A percentile compares a stretch with the other conserved stretches of the same genome.
Evolutionary conservation across 92 coral and sea anemone genomes (phyloP).

Genomic region (Montipora capitata): DNA sequence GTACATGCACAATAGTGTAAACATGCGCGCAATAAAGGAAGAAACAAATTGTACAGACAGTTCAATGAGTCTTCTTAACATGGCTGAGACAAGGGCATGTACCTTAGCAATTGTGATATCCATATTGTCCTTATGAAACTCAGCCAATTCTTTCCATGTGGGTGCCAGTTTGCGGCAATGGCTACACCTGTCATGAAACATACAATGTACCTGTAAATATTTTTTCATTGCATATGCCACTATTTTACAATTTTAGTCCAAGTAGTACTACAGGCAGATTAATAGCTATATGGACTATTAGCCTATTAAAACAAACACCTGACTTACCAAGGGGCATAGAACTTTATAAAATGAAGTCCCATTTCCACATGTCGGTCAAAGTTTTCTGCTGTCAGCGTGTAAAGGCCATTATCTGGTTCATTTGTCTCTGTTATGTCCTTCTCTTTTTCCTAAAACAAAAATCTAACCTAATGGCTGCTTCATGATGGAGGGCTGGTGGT

Average conservation of each 20-base stretch:
- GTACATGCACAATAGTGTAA: too few relatives aligned
- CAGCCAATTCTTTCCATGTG: constrained; percentile 90
- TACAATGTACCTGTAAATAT: too few relatives aligned
- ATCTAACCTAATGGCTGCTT: too few relatives aligned
- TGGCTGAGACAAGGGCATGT: not conserved
- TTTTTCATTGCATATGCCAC: too few relatives aligned
- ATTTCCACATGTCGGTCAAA: constrained; percentile 86
- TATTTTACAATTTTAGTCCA: too few relatives aligned
- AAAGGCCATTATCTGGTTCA: constrained; percentile 80
- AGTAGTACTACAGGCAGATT: too few relatives aligned
- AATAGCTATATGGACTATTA: too few relatives aligned
- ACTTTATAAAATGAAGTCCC: constrained; percentile 96
- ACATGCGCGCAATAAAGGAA: too few relatives aligned
- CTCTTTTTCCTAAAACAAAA: constrained; percentile 35
- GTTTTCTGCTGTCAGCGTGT: constrained; percentile 82
- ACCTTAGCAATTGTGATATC: constrained; percentile 96
- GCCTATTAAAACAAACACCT: too few relatives aligned
- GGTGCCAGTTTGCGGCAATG: constrained; percentile 97
- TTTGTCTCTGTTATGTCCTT: constrained; percentile 33
- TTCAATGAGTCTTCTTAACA: too few relatives aligned
- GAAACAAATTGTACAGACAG: too few relatives aligned
- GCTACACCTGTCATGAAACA: constrained; percentile 81
- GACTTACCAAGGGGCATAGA: constrained; percentile 95
- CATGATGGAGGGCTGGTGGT: too few relatives aligned
- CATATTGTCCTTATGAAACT: constrained; percentile 75